Conservation (phyloP, 2,888 invertebrate species). For the Lithophane leautieri region DNA sequence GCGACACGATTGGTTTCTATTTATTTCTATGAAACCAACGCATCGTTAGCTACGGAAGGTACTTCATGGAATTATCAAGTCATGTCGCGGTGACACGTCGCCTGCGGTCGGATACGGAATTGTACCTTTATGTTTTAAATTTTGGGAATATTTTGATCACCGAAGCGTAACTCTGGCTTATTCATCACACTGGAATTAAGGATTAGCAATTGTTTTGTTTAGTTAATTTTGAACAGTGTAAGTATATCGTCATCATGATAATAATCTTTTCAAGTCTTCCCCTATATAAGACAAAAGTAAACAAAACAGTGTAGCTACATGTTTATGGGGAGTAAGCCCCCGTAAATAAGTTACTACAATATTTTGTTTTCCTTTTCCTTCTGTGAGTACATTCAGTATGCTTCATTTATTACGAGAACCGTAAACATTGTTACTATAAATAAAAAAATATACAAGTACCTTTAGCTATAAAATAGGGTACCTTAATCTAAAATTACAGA, state of each 20-base stretch:
- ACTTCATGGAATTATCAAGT: too few relatives aligned
- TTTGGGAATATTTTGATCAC: neutral
- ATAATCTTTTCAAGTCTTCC: too few relatives aligned
- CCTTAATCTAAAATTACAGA: constrained; percentile 60
- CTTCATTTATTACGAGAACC: constrained; percentile 9
- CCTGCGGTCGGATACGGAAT: too few relatives aligned
- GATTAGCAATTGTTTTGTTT: neutral
- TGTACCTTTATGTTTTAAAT: constrained; percentile 4
- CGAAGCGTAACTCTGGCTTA: neutral
- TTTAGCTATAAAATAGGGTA: constrained; percentile 47
- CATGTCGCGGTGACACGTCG: too few relatives aligned
- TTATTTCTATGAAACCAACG: too few relatives aligned
- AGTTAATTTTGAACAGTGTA: neutral
- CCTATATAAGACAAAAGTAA: neutral
- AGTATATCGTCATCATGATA: too few relatives aligned
- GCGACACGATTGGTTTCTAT: too few relatives aligned
- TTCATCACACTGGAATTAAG: neutral
- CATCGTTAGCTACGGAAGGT: too few relatives aligned
- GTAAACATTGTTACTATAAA: constrained; percentile 39
- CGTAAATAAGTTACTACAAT: neutral
- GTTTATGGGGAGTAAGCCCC: neutral
- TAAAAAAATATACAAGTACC: constrained; percentile 39
- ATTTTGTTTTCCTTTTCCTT: neutral
- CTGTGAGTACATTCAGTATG: neutral
- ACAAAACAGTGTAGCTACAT: neutral